phyloP scores from a whole-genome alignment of 2,797 vertebrate genomes.

The Ctenosaura bakeri region DNA sequence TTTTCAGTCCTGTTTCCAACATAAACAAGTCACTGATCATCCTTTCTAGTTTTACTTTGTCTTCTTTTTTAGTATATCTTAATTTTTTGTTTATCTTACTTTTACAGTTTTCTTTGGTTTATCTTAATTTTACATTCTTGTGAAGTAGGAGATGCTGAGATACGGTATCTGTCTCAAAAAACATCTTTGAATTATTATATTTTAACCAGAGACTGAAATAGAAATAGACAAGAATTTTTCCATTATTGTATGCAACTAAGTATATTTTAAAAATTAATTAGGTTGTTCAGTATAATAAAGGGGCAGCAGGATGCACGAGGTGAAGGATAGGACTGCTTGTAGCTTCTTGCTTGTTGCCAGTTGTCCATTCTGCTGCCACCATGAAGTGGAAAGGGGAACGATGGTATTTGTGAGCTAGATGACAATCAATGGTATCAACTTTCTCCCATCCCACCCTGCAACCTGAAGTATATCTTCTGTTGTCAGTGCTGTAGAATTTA shows the following conservation, averaged over 20 bases:
- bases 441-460: neutral
- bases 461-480: neutral
- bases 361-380: too few species aligned
- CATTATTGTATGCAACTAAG: too few species aligned
- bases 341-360: too few species aligned
- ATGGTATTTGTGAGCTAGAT: neutral
- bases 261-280: too few species aligned
- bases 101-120: neutral
- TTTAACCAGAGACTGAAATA: neutral
- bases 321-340: too few species aligned
- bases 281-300: too few species aligned
- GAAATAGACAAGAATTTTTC: too few species aligned
- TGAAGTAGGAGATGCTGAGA: neutral
- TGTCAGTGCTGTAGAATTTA: neutral
- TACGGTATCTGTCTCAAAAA: neutral
- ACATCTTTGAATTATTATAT: neutral
- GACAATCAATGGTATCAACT: too few species aligned
- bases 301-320: too few species aligned
- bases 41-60: neutral
- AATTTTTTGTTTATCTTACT: neutral
- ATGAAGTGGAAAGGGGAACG: neutral
- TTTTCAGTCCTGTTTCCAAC: neutral
- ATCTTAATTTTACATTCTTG: neutral
- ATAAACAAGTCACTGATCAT: neutral
- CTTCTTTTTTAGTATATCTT: neutral